Conservation (phyloP, 2,797 vertebrate species). For the Podarcis lilfordi region DNA sequence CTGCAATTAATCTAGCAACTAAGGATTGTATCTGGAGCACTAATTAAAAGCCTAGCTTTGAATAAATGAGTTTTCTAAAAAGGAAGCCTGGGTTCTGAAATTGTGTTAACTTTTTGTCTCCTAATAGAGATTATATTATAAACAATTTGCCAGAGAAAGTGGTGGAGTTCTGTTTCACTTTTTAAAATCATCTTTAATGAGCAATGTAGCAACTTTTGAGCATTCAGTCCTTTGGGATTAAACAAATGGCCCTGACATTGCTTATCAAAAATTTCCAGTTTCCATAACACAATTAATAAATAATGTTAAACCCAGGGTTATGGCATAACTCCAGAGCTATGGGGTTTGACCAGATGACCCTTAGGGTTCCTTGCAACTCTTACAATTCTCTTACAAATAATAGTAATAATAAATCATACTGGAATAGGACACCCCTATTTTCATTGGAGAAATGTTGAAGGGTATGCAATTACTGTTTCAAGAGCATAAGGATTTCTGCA, state of each 20-base stretch:
- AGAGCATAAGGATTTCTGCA: too few relatives aligned
- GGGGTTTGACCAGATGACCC: too few relatives aligned
- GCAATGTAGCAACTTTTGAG: slow-evolving; percentile 25
- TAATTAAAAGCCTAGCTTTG: slow-evolving; percentile 67
- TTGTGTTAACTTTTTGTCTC: slow-evolving; percentile 34
- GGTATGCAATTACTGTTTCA: too few relatives aligned
- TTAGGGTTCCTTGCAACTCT: too few relatives aligned
- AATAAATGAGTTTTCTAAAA: slow-evolving; percentile 51
- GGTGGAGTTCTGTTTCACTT: slow-evolving; percentile 43
- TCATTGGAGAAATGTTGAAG: too few relatives aligned
- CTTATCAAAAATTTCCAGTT: slow-evolving; percentile 29
- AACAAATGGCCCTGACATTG: slow-evolving; percentile 36
- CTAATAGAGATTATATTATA: slow-evolving; percentile 36
- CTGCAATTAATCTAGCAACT: slow-evolving; percentile 70
- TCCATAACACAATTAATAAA: slow-evolving; percentile 25
- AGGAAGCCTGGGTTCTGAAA: slow-evolving; percentile 17
- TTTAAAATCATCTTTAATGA: slow-evolving; percentile 49
- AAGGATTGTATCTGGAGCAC: slow-evolving; percentile 58
- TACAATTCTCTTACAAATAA: too few relatives aligned
- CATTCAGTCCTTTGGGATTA: slow-evolving; percentile 39
- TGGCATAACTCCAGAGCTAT: background rate
- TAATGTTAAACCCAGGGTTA: background rate
- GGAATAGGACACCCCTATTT: too few relatives aligned
- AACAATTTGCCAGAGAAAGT: slow-evolving; percentile 30
- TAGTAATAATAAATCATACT: too few relatives aligned